Conservation (phyloP, 2,797 vertebrate species). For the Fringilla coelebs region DNA sequence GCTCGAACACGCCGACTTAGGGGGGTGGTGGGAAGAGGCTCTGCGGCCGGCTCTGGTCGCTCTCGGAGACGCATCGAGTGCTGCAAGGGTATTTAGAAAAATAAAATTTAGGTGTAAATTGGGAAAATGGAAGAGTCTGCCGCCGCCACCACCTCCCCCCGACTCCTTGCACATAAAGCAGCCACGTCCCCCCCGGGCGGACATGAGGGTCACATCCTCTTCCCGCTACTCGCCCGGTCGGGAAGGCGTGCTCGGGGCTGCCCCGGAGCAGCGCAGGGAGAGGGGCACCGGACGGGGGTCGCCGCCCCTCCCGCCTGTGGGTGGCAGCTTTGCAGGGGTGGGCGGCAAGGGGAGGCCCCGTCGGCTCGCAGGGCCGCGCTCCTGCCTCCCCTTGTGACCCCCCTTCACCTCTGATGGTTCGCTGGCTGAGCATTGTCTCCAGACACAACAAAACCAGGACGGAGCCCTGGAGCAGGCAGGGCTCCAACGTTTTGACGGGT, state of each 20-base stretch:
- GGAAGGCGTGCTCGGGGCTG: neutral
- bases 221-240: neutral
- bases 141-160: neutral
- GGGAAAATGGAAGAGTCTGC: neutral
- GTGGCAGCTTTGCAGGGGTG: neutral
- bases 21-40: neutral
- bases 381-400: neutral
- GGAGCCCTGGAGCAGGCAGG: conserved; percentile 9
- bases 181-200: neutral
- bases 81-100: neutral
- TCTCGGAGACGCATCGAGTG: neutral
- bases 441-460: conserved; percentile 51
- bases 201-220: conserved; percentile 25
- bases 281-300: neutral
- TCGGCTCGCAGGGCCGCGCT: neutral
- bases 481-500: conserved; percentile 42
- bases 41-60: neutral
- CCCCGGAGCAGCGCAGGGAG: neutral
- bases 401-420: conserved; percentile 12
- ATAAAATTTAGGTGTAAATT: neutral
- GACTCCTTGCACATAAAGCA: neutral
- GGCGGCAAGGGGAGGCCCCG: neutral
- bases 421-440: conserved; percentile 5
- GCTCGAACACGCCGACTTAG: neutral
- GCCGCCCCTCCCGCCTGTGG: neutral